Evolutionary conservation across 2,888 invertebrate genomes (phyloP).

Genomic region (Meandrusa payeni): DNA sequence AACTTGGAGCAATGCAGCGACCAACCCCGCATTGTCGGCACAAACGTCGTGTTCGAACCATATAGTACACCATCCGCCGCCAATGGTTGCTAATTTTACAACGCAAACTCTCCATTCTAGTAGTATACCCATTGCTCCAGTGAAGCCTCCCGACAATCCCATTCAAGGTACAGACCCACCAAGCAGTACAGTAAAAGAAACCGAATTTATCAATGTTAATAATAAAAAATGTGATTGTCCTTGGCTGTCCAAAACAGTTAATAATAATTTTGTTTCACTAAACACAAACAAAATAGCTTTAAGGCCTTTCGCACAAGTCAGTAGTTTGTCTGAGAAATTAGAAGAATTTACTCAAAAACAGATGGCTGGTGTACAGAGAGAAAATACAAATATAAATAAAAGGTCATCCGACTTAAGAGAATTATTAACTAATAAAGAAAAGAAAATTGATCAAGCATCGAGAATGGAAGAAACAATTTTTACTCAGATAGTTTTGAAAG

Average conservation of each 20-base stretch:
- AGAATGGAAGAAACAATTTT: slow-evolving; percentile 69
- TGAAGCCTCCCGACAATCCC: slow-evolving; percentile 72
- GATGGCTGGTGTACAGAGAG: slow-evolving; percentile 29
- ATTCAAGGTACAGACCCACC: slow-evolving; percentile 74
- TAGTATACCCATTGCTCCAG: slow-evolving; percentile 72
- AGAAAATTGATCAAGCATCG: slow-evolving; percentile 61
- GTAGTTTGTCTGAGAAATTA: slow-evolving; percentile 58
- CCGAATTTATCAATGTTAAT: slow-evolving; percentile 49
- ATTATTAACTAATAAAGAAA: slow-evolving; percentile 39
- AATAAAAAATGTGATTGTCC: slow-evolving; percentile 70
- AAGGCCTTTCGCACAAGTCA: slow-evolving; percentile 71
- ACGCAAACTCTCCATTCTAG: slow-evolving; percentile 61
- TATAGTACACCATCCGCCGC: slow-evolving; percentile 61
- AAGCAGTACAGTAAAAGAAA: slow-evolving; percentile 69
- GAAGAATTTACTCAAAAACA: slow-evolving; percentile 47
- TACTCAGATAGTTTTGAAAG: slow-evolving; percentile 71
- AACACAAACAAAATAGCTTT: slow-evolving; percentile 56
- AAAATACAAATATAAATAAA: slow-evolving; percentile 19
- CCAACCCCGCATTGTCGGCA: slow-evolving; percentile 49
- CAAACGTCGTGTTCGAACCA: slow-evolving; percentile 60
- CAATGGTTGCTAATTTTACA: slow-evolving; percentile 58
- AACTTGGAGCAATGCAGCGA: slow-evolving; percentile 67
- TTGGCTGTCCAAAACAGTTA: slow-evolving; percentile 73
- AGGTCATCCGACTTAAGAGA: slow-evolving; percentile 6
- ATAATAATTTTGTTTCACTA: slow-evolving; percentile 67